Evolutionary conservation across 1,140 invertebrate species (phyloP).

Genomic region (Calephelis nemesis): DNA sequence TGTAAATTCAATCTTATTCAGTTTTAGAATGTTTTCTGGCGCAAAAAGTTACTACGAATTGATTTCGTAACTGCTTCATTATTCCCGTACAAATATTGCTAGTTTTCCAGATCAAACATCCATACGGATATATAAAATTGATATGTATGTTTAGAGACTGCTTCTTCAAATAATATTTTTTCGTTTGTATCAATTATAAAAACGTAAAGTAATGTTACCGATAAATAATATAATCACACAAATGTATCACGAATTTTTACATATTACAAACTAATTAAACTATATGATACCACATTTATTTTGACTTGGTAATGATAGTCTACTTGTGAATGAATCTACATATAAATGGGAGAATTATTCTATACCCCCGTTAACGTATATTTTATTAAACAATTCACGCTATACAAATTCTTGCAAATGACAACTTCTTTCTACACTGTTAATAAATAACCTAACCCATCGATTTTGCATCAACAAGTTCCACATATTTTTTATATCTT

Average conservation of each 20-base stretch:
- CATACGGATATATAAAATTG: conserved; percentile 57
- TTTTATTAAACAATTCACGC: no score
- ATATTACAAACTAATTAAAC: conserved; percentile 36
- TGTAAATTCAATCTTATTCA: conserved; percentile 14
- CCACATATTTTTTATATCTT: no score
- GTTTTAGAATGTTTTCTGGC: conserved; percentile 18
- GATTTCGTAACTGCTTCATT: conserved; percentile 12
- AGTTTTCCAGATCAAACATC: conserved; percentile 50
- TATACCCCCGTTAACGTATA: no score
- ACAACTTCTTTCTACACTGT: no score
- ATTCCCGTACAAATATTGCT: conserved; percentile 21
- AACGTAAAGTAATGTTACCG: conserved; percentile 22
- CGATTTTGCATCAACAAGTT: no score
- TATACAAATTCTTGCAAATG: no score
- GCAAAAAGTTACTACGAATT: not conserved
- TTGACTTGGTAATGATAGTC: conserved; percentile 13
- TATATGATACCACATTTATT: conserved; percentile 27
- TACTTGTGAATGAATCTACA: no score
- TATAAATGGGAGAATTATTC: no score
- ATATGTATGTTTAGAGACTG: conserved; percentile 60
- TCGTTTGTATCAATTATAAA: not conserved
- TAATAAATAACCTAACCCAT: no score
- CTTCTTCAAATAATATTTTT: conserved; percentile 22
- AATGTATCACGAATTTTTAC: conserved; percentile 32
- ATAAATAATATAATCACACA: conserved; percentile 33